A percentile compares a stretch with the other conserved stretches of the same genome.
phyloP scores from a whole-genome alignment of 2,888 invertebrate genomes.

The Copidosoma aretas region DNA sequence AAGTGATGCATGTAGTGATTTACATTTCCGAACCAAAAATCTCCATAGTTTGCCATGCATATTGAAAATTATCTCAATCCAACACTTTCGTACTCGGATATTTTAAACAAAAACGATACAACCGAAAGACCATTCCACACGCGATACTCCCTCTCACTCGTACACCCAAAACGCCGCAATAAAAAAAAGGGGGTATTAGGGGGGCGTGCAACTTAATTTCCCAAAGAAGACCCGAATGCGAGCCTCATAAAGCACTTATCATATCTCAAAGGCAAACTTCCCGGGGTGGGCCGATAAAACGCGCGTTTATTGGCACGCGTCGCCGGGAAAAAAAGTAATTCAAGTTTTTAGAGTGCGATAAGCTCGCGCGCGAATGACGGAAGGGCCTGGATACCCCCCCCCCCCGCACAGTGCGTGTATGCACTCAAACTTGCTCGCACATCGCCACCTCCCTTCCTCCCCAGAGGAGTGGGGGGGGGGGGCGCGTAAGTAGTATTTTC shows the following conservation, averaged over 20 bases:
- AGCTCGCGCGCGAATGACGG: background rate
- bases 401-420: constrained; percentile 1
- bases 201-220: constrained; percentile 19
- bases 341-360: constrained; percentile 32
- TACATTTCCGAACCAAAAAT: no score
- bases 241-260: constrained; percentile 38
- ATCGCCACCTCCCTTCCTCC: constrained; percentile 14
- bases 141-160: no score
- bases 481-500: constrained; percentile 49
- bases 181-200: background rate
- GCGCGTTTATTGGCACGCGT: constrained; percentile 35
- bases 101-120: no score
- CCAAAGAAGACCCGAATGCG: constrained; percentile 21
- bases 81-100: no score
- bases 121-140: no score
- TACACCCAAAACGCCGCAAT: no score
- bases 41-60: no score
- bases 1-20: no score
- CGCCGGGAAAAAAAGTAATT: constrained; percentile 35
- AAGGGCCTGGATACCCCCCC: constrained; percentile 16
- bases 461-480: constrained; percentile 10
- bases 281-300: constrained; percentile 39
- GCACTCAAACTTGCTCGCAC: background rate
- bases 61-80: no score
- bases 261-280: constrained; percentile 36